Evolutionary conservation across 2,888 invertebrate genomes (phyloP).

Genomic region (Aquatica leii): DNA sequence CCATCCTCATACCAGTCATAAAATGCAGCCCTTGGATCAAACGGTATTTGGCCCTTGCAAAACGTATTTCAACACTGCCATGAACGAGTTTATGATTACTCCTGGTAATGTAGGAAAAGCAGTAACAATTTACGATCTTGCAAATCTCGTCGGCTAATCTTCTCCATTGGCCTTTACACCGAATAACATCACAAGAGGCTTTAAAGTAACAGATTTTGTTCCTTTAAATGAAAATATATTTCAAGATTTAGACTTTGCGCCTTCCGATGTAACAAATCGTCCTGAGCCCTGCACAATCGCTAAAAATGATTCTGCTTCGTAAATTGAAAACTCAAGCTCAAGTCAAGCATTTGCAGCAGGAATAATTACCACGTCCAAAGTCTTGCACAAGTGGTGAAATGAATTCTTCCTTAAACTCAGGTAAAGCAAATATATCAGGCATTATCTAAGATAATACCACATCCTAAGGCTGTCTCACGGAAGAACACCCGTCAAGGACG

Average conservation of each 20-base stretch:
- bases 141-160: conserved; percentile 8
- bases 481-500: background rate
- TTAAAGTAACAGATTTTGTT: background rate
- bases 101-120: conserved; percentile 16
- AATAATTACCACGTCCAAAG: background rate
- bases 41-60: no score
- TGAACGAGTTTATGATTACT: no score
- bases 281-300: background rate
- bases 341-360: no score
- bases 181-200: background rate
- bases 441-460: background rate
- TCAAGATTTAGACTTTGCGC: background rate
- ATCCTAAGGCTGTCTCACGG: background rate
- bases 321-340: no score
- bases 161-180: conserved; percentile 3
- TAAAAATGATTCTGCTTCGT: background rate
- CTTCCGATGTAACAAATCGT: conserved; percentile 1
- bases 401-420: background rate
- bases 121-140: conserved; percentile 13
- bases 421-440: no score
- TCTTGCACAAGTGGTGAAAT: background rate
- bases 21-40: no score
- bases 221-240: background rate
- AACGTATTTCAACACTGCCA: no score
- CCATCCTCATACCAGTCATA: no score